Base-by-base conservation (phyloP, 2,888 invertebrate species). In the Cremastinae sp. region DNA sequence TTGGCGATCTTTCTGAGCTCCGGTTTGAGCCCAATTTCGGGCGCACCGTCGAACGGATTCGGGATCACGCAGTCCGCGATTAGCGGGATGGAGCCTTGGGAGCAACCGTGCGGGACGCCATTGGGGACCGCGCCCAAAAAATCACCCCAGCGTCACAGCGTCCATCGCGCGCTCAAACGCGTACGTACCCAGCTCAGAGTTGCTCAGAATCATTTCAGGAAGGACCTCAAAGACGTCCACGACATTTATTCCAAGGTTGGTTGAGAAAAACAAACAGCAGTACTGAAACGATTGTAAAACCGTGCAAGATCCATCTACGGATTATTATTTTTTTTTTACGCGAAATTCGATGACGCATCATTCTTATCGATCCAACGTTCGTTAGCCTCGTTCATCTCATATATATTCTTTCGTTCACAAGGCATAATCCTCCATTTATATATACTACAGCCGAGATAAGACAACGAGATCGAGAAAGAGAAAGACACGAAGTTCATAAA, bases 131-230 rank as follows among this genome's bases (percentile, higher is more conserved):
- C 84, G 41, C 75, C 84, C 1, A 83, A 83, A 69, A 83, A 81
- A 56, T 79, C 82, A 56, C 83, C 86, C 1, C 87, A 87, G 56
- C 78, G 87, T 38, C 88, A 87, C 83, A 85, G 84, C 62, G 86
- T 86, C 7, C 88, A 88, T 78, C 80, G 85, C 22, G 84, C 86
- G 1, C 80, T 90, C 14, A 88, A 87, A 76, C 81, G 84, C 66
- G 90, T 90, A 34, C 84, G 87, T 28, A 89, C 88, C 1, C 90
- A 90, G 81, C 82, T 90, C 38, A 83, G 86, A 59, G 84, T 89
- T 43, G 90, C 90, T 1, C 86, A 87, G 65, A 86, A 86, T 58
- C 89, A 90, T 79, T 89, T 89, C 79, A 84, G 84, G 56, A 86
- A 85, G 74, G 84, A 87, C 70, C 84, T 85, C 78, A 85, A 84